Evolutionary conservation across 1,140 invertebrate genomes (phyloP).

Genomic region (Hydropsyche tenuis): DNA sequence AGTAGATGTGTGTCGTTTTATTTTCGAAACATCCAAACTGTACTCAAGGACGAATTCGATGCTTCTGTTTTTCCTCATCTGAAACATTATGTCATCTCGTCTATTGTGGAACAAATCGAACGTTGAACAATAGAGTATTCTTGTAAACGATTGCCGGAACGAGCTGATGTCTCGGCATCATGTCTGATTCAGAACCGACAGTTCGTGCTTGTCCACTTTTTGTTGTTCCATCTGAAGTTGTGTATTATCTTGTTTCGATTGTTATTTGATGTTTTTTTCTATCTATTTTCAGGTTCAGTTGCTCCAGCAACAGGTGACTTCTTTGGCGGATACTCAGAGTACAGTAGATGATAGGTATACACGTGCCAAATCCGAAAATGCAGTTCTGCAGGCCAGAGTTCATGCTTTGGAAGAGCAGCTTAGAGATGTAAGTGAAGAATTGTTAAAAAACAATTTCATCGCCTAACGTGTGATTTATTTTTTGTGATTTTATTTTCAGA

Average conservation of each 20-base stretch:
- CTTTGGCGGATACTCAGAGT: slow-evolving; percentile 82
- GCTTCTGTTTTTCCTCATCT: background rate
- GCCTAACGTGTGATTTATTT: background rate
- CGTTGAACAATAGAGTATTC: slow-evolving; percentile 1
- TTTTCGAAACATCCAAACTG: slow-evolving; percentile 10
- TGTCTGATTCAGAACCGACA: background rate
- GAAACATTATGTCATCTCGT: slow-evolving; percentile 5
- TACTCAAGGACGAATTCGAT: slow-evolving; percentile 2
- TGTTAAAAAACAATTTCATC: background rate
- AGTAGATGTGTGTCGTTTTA: slow-evolving; percentile 29
- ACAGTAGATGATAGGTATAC: slow-evolving; percentile 86
- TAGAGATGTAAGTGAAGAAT: slow-evolving; percentile 69
- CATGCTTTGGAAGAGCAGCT: slow-evolving; percentile 92
- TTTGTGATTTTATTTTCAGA: slow-evolving; percentile 53
- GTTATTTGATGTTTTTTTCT: slow-evolving; percentile 23
- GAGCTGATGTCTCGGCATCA: no score
- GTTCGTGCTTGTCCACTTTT: background rate
- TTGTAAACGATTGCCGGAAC: no score
- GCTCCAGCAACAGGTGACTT: slow-evolving; percentile 88
- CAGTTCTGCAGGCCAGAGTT: slow-evolving; percentile 84
- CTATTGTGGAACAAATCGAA: background rate
- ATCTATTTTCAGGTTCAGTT: slow-evolving; percentile 76
- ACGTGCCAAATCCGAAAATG: slow-evolving; percentile 88
- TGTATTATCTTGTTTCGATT: no score
- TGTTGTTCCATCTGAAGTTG: no score